Percentiles rank a stretch among this genome's conserved stretches.
These are phyloP conservation scores for Mantis religiosa DNA, from an alignment of 2,888 invertebrate genomes.

Conservation along the genomic window DNA sequence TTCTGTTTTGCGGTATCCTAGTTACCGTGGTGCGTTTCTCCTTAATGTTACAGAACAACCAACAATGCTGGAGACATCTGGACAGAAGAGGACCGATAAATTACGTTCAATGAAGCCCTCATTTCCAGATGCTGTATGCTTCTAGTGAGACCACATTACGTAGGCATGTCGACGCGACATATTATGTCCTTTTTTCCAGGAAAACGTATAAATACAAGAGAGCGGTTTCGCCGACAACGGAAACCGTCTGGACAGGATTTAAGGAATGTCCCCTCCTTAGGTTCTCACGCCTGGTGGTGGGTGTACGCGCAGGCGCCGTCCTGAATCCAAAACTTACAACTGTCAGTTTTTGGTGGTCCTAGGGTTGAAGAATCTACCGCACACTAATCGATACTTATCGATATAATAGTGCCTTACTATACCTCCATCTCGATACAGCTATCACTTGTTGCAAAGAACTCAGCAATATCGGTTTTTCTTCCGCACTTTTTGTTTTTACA, in stretches of 20 bases:
- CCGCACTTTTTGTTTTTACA: too few species aligned
- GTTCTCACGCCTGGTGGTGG: not conserved
- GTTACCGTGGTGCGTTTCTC: too few species aligned
- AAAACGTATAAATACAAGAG: slow-evolving; percentile 3
- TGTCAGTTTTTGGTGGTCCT: not conserved
- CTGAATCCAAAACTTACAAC: not conserved
- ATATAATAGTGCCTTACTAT: too few species aligned
- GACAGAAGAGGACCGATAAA: too few species aligned
- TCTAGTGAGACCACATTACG: not conserved
- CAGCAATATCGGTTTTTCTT: too few species aligned
- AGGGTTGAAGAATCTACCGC: not conserved
- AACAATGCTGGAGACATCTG: too few species aligned
- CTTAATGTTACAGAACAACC: too few species aligned
- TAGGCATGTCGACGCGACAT: not conserved
- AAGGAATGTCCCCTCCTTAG: not conserved
- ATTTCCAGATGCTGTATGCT: not conserved
- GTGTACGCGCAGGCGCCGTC: not conserved
- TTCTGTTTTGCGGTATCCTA: too few species aligned
- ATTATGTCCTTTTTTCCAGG: slow-evolving; percentile 6
- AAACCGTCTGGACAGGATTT: not conserved
- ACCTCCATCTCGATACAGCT: too few species aligned
- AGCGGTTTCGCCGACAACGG: not conserved
- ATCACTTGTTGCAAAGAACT: too few species aligned
- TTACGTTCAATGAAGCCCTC: not conserved
- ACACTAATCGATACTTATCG: not conserved